phyloP scores from a whole-genome alignment of 23 tunicate species.

The Ascidia mentula region DNA sequence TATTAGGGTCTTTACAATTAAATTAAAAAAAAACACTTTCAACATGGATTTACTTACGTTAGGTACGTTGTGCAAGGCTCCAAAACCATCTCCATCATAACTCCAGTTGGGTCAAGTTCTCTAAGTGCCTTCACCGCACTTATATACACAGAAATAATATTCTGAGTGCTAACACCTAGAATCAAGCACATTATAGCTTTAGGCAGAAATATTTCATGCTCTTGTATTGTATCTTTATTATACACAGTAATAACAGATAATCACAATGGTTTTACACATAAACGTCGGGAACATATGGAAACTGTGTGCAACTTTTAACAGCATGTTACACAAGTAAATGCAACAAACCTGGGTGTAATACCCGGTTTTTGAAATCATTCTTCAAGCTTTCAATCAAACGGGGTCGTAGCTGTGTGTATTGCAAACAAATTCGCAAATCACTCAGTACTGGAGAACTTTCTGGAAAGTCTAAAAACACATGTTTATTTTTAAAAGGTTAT shows the following conservation, averaged over 20 bases:
- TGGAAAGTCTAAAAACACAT: constrained; percentile 57
- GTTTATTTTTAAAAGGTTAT: no score
- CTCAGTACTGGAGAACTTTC: constrained; percentile 72
- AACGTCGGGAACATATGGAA: not conserved
- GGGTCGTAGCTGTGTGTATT: constrained; percentile 71
- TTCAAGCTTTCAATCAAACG: constrained; percentile 62
- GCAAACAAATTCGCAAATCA: constrained; percentile 71
- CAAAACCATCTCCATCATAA: constrained; percentile 91
- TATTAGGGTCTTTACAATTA: no score
- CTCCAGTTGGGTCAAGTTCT: constrained; percentile 87
- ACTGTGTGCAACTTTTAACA: not conserved
- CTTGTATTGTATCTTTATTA: not conserved
- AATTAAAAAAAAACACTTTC: no score
- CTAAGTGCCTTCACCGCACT: constrained; percentile 83
- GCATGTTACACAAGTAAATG: not conserved
- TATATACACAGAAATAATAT: constrained; percentile 78
- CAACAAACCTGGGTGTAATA: constrained; percentile 77
- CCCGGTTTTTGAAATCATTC: constrained; percentile 56
- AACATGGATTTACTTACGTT: constrained; percentile 33
- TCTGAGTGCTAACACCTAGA: constrained; percentile 74
- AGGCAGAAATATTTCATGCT: not conserved
- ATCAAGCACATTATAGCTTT: not conserved
- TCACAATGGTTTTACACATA: not conserved
- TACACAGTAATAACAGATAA: not conserved
- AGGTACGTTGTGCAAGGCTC: constrained; percentile 67